A percentile compares a stretch with the other conserved stretches of the same genome.
Evolutionary conservation across 2,888 invertebrate species (phyloP).

Genomic region (Hemicrepidius hirtus): DNA sequence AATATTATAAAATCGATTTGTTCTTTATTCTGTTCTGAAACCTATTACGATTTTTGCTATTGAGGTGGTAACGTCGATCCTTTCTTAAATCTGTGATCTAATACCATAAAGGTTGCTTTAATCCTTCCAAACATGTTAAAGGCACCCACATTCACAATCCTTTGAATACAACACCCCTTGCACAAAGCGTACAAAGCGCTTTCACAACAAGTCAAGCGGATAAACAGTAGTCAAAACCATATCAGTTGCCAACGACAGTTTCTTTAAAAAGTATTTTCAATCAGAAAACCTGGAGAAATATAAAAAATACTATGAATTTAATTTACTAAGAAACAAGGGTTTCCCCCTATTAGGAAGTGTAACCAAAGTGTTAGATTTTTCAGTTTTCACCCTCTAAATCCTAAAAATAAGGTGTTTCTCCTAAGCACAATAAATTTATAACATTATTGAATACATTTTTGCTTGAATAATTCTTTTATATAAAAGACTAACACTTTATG

Average conservation of each 20-base stretch:
- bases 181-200: slow-evolving; percentile 41
- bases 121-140: slow-evolving; percentile 44
- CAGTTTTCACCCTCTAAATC: too few relatives aligned
- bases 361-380: too few relatives aligned
- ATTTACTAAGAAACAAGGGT: too few relatives aligned
- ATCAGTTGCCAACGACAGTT: slow-evolving; percentile 34
- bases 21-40: too few relatives aligned
- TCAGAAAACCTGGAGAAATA: not conserved
- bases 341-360: too few relatives aligned
- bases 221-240: slow-evolving; percentile 46
- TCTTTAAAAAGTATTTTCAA: not conserved
- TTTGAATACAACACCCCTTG: slow-evolving; percentile 51
- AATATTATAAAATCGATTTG: too few relatives aligned
- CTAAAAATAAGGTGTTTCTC: too few relatives aligned
- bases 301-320: not conserved
- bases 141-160: slow-evolving; percentile 49
- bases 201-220: slow-evolving; percentile 50
- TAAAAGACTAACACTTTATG: too few relatives aligned
- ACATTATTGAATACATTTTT: too few relatives aligned
- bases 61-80: not conserved
- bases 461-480: too few relatives aligned
- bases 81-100: slow-evolving; percentile 36
- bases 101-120: slow-evolving; percentile 43
- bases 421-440: too few relatives aligned
- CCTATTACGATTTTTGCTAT: slow-evolving; percentile 7